Base-by-base conservation (phyloP, 2,888 invertebrate genomes). In the Xanthorhoe spadicearia region DNA sequence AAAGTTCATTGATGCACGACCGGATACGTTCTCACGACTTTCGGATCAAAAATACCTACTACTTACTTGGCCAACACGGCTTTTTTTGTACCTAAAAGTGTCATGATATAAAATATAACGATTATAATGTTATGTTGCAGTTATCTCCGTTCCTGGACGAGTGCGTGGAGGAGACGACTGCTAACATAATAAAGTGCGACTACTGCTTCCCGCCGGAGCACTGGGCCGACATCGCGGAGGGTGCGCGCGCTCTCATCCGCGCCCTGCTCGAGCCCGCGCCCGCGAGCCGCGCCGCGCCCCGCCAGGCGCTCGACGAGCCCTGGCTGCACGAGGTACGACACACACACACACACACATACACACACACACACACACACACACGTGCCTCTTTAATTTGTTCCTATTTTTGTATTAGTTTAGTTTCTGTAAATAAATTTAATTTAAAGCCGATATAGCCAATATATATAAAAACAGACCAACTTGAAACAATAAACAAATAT, bases 71-170 rank as follows among this genome's bases (percentile, higher is more conserved):
- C n/a, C n/a, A n/a, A n/a, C n/a, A n/a, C n/a, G n/a, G n/a, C n/a
- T n/a, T n/a, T n/a, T n/a, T n/a, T n/a, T n/a, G n/a, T n/a, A n/a
- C n/a, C n/a, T n/a, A 23, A 23, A 23, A 3, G 23, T 23, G 23
- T 23, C 23, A 23, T 23, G 23, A n/a, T n/a, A n/a, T n/a, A n/a
- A n/a, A n/a, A n/a, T n/a, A n/a, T n/a, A n/a, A n/a, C n/a, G n/a
- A n/a, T n/a, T n/a, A n/a, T n/a, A n/a, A n/a, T n/a, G n/a, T 17
- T 52, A 7, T 61, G 17, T 32, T 48, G 88, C 80, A 95, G 96
- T 90, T 97, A n/a, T 97, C 97, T 5, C 97, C 97, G 2, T 97
- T 97, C 88, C 88, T 97, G 69, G 97, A 97, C 82, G 97, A 97
- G 82, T 96, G 96, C 13, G 94, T 96, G 70, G 97, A 97, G 81